Base-by-base conservation (phyloP, 2,888 invertebrate species). In the Empis stercorea region DNA sequence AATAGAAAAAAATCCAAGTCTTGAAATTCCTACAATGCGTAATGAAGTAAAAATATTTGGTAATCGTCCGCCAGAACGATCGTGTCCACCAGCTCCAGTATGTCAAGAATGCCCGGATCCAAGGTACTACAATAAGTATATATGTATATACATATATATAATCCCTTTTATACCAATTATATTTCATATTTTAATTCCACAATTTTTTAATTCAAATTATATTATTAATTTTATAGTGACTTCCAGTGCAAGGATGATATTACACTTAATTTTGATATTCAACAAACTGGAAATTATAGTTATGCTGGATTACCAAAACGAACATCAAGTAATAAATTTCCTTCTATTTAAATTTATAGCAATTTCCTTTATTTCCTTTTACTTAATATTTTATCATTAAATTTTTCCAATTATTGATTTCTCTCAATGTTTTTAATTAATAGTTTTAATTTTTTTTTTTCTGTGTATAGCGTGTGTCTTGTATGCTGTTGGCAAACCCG, bases 401-500 rank as follows among this genome's bases (percentile, higher is more conserved):
- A 17, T 23, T 44, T n/a, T n/a, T n/a, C n/a, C n/a, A n/a, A n/a
- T 17, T 37, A 48, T 36, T 17, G 37, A 34, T 32, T 40, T 38
- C 16, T 43, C n/a, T n/a, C n/a, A n/a, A n/a, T n/a, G 41, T 10
- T n/a, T 27, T 32, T 44, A n/a, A n/a, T 41, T 20, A 10, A 10
- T 30, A n/a, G 30, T 27, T n/a, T 39, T n/a, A n/a, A n/a, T n/a
- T n/a, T 40, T 30, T 13, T 11, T 30, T 46, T 17, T 36, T 39
- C 17, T 32, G 32, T 13, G 9, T 6, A 13, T 13, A 88, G 94
- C 87, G 66, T 93, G 93, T 61, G 79, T 85, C 51, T 73, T 95
- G 13, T 89, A 89, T 61, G 88, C 87, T 0, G 87, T 96, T 43
- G 95, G 95, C 0, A 95, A 93, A 60, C 93, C 95, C 0, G 87